Evolutionary conservation across 2,797 vertebrate genomes (phyloP).

Genomic region (Salarias fasciatus): DNA sequence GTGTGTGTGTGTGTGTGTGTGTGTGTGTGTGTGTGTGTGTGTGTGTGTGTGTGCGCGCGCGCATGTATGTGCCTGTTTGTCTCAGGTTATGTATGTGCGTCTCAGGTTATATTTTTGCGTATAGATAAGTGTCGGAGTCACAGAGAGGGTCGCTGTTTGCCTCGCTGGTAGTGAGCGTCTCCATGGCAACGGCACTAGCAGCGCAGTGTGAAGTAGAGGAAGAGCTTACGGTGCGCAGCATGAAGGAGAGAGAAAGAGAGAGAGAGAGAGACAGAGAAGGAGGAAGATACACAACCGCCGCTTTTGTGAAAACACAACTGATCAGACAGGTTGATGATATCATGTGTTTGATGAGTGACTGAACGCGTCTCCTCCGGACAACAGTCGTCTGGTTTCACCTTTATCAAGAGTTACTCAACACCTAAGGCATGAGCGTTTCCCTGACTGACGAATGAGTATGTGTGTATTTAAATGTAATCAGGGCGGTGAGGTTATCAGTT

Average conservation of each 20-base stretch:
- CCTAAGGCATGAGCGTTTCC: neutral
- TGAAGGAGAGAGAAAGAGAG: slow-evolving; percentile 44
- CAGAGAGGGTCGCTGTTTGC: slow-evolving; percentile 79
- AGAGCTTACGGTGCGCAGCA: slow-evolving; percentile 62
- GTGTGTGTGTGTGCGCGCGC: neutral
- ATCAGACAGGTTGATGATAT: slow-evolving; percentile 45
- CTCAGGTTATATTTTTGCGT: slow-evolving; percentile 23
- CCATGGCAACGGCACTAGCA: slow-evolving; percentile 82
- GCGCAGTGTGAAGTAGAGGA: slow-evolving; percentile 81
- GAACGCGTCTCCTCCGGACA: neutral
- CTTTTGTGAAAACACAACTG: slow-evolving; percentile 31
- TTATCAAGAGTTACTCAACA: neutral
- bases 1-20: neutral
- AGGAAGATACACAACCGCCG: neutral
- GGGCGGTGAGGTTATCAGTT: slow-evolving; percentile 10
- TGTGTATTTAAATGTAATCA: neutral
- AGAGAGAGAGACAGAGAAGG: neutral
- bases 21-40: neutral
- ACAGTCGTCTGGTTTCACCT: neutral
- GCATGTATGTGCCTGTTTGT: slow-evolving; percentile 9
- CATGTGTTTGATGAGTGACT: slow-evolving; percentile 14
- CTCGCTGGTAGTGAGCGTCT: slow-evolving; percentile 74
- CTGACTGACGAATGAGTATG: neutral
- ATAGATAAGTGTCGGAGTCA: slow-evolving; percentile 69
- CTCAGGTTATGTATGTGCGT: slow-evolving; percentile 21